Base-by-base conservation (phyloP, 2,113 vertebrate species). In the Sebastes fasciatus region DNA sequence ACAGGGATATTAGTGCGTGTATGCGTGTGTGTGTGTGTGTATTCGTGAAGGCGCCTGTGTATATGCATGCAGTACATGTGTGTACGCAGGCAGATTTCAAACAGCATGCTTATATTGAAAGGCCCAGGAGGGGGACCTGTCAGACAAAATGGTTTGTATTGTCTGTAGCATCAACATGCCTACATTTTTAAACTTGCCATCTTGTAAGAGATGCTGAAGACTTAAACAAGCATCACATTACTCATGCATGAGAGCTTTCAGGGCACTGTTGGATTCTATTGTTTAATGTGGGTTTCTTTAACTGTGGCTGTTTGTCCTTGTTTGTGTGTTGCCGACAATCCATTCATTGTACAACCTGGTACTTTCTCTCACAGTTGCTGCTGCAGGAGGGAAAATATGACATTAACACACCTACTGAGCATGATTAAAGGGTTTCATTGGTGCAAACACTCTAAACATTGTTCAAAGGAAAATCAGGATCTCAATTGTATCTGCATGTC, bases 151-250 rank as follows among this genome's bases (percentile, higher is more conserved):
- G 88, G 87, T 90, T 93, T 85, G 81, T 90, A 92, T 91, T 89
- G 83, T 88, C 86, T 83, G 87, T 79, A 77, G 49, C 78, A 48
- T 87, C 82, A 89, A 92, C 90, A 89, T 88, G 85, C 67, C 77
- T 82, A 74, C 86, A 87, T 88, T 91, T 88, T 92, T 89, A 92
- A 89, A 91, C 88, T 79, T 91, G 82, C 73, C 79, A 74, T 89
- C 84, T 82, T 67, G 82, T 84, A 91, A 91, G 86, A 91, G 83
- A 93, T 58, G 86, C 78, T 62, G 73, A 90, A 83, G 85, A 92
- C 84, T 91, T 93, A 93, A 93, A 92, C 94, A 94, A 89, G 90
- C 87, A 92, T 88, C 57, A 64, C 89, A 91, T 94, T 90, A 92
- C 86, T 93, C 90, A 89, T 89, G 83, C 84, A 83, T 85, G 88